Evolutionary conservation across 2,888 invertebrate species (phyloP).

Genomic region (Fragum whitleyi): DNA sequence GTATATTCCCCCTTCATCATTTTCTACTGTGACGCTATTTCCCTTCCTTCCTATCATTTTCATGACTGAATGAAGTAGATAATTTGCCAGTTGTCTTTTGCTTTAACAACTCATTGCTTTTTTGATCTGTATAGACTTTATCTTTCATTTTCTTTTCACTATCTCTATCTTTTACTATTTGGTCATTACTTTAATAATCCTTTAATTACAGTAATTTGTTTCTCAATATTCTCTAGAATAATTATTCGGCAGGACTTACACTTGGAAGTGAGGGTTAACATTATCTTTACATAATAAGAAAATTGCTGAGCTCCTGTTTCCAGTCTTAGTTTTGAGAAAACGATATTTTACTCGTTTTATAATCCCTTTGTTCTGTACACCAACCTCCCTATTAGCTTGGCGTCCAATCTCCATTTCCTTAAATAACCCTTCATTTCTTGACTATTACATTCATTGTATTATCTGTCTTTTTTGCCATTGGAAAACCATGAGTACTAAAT

Average conservation of each 20-base stretch:
- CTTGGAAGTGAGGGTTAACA: constrained; percentile 61
- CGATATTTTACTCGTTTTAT: too few relatives aligned
- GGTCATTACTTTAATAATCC: constrained; percentile 7
- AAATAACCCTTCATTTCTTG: too few relatives aligned
- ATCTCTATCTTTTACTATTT: constrained; percentile 42
- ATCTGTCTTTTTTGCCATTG: too few relatives aligned
- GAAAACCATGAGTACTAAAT: too few relatives aligned
- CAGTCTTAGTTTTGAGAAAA: constrained; percentile 35
- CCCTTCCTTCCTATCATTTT: neutral
- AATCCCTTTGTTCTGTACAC: too few relatives aligned
- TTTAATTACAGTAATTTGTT: constrained; percentile 49
- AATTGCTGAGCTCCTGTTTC: constrained; percentile 48
- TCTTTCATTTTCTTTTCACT: constrained; percentile 26
- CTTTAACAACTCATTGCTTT: constrained; percentile 28
- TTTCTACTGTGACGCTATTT: constrained; percentile 28
- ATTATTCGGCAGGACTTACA: constrained; percentile 46
- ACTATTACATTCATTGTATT: too few relatives aligned
- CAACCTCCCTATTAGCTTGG: too few relatives aligned
- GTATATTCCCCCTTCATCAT: constrained; percentile 18
- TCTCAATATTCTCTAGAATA: constrained; percentile 50
- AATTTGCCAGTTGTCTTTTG: constrained; percentile 17
- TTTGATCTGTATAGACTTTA: too few relatives aligned
- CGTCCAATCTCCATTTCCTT: too few relatives aligned
- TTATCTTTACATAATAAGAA: constrained; percentile 49
- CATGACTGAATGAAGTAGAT: neutral